Evolutionary conservation across 1,140 invertebrate species (phyloP).

Genomic region (Manduca sexta): DNA sequence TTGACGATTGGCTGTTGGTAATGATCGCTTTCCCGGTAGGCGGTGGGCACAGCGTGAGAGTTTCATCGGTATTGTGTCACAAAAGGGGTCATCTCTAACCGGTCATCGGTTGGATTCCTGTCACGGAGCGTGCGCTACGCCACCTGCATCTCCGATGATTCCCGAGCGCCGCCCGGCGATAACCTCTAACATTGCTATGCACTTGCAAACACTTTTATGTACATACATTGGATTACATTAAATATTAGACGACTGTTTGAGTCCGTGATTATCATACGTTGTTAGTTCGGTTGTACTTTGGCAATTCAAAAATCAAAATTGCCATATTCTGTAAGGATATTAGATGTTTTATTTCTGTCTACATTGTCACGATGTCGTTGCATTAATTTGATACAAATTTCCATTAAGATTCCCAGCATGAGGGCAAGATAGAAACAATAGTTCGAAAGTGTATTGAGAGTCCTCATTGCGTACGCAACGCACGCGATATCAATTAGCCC

Average conservation of each 20-base stretch:
- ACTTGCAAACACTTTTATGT: conserved; percentile 14
- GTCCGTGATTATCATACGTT: no score
- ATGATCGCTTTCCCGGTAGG: conserved; percentile 29
- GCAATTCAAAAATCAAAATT: no score
- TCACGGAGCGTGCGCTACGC: conserved; percentile 42
- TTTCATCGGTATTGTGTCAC: conserved; percentile 22
- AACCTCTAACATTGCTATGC: conserved; percentile 17
- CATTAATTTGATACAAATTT: no score
- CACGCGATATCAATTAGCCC: conserved; percentile 43
- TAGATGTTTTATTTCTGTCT: no score
- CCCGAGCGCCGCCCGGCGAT: conserved; percentile 23
- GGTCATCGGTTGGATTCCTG: conserved; percentile 49
- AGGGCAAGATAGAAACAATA: not conserved
- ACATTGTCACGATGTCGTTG: no score
- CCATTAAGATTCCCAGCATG: no score
- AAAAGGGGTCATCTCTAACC: conserved; percentile 44
- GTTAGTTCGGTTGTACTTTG: no score
- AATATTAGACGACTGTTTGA: no score
- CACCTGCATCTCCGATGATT: conserved; percentile 50
- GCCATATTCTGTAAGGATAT: no score
- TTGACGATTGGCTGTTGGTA: conserved; percentile 23
- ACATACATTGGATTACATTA: conserved; percentile 1
- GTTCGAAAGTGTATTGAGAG: conserved; percentile 15
- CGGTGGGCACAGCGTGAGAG: conserved; percentile 18
- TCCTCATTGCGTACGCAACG: conserved; percentile 25